These are phyloP conservation scores for Syrmaticus mikado DNA, from an alignment of 2,113 vertebrate genomes.

Conservation along the genomic window DNA sequence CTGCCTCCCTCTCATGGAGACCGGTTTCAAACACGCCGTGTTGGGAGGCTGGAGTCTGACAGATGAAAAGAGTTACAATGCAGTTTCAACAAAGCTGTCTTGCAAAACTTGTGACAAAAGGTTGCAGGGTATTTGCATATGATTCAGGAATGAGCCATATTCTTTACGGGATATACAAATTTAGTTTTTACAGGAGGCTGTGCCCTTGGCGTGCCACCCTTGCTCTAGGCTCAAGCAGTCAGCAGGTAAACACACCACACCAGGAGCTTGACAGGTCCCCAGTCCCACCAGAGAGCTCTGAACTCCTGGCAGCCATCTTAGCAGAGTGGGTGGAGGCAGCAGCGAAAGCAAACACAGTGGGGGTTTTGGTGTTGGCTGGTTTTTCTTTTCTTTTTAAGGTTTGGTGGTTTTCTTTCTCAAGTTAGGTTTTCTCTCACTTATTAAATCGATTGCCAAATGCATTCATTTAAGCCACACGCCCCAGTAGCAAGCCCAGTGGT, in stretches of 20 bases:
- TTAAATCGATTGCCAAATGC: background rate
- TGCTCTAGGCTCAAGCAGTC: conserved; percentile 73
- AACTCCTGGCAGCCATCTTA: conserved; percentile 63
- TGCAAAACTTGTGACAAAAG: conserved; percentile 72
- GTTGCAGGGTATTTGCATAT: conserved; percentile 81
- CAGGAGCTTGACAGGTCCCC: conserved; percentile 48
- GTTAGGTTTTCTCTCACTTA: background rate
- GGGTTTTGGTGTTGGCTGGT: background rate
- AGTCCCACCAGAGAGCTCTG: conserved; percentile 23
- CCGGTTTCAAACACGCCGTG: conserved; percentile 11
- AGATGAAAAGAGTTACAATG: conserved; percentile 52
- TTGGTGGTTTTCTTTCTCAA: background rate
- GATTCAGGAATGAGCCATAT: conserved; percentile 78
- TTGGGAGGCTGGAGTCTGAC: conserved; percentile 28
- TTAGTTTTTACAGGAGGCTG: conserved; percentile 69
- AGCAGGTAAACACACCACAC: conserved; percentile 66
- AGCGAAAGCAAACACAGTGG: conserved; percentile 19
- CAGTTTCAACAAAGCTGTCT: conserved; percentile 70
- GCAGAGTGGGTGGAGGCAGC: conserved; percentile 17
- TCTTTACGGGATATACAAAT: conserved; percentile 83
- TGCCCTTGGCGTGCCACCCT: conserved; percentile 71
- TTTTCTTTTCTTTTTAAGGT: background rate
- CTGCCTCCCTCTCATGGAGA: background rate
- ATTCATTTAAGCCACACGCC: background rate
- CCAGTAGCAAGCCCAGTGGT: background rate